Percentiles rank a stretch among this genome's conserved stretches.
Conservation (phyloP, 2,113 vertebrate species). For the Gambusia affinis region DNA sequence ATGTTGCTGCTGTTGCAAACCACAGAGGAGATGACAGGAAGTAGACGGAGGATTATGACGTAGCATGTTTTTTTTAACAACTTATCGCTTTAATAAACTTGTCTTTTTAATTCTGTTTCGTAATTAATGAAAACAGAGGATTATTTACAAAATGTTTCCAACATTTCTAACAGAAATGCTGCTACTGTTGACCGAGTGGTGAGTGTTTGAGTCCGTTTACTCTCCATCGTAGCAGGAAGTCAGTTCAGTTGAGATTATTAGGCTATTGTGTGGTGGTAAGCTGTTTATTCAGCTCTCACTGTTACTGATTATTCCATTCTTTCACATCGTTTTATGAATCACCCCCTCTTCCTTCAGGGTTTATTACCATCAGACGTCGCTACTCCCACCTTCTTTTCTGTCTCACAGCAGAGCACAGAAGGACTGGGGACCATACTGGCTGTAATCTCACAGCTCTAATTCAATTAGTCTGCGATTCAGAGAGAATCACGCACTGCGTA, state of each 20-base stretch:
- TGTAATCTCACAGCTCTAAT: constrained; percentile 66
- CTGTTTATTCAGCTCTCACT: background rate
- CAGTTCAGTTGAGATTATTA: background rate
- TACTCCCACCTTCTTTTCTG: background rate
- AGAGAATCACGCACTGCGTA: constrained; percentile 23
- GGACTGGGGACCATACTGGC: constrained; percentile 10
- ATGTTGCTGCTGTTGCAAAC: too few relatives aligned
- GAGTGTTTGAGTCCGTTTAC: background rate
- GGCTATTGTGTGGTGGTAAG: background rate
- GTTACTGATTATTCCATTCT: constrained; percentile 29
- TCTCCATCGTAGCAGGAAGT: constrained; percentile 6
- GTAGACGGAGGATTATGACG: too few relatives aligned
- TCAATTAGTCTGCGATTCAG: constrained; percentile 55
- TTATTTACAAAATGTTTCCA: too few relatives aligned
- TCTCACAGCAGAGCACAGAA: constrained; percentile 25
- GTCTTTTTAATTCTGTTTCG: too few relatives aligned
- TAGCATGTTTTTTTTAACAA: too few relatives aligned
- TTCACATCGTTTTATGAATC: constrained; percentile 20
- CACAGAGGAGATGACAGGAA: too few relatives aligned
- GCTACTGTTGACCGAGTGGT: constrained; percentile 10
- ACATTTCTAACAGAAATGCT: background rate
- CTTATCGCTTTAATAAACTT: too few relatives aligned
- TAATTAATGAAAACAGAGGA: too few relatives aligned
- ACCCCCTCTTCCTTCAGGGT: constrained; percentile 1
- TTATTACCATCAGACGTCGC: constrained; percentile 1